Conservation (phyloP, 2,797 vertebrate genomes). For the Meda fulgida region DNA sequence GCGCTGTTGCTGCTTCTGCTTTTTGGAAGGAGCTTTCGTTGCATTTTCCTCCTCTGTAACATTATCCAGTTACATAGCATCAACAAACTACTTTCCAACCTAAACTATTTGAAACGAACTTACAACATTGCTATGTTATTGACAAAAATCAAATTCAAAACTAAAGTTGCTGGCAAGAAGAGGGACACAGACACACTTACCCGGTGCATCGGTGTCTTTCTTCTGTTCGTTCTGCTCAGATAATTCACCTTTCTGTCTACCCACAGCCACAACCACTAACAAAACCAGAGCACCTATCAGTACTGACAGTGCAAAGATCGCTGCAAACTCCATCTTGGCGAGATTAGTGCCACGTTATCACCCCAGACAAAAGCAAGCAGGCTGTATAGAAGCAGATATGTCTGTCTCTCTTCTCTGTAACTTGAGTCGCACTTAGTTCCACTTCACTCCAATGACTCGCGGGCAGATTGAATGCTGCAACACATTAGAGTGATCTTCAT, state of each 20-base stretch:
- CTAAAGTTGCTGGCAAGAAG: neutral
- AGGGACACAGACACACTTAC: slow-evolving; percentile 13
- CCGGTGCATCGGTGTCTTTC: slow-evolving; percentile 5
- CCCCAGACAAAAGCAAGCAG: neutral
- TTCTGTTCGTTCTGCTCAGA: slow-evolving; percentile 38
- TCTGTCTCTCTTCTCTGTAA: neutral
- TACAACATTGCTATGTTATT: neutral
- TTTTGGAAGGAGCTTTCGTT: slow-evolving; percentile 75
- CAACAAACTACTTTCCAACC: neutral
- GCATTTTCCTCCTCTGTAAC: slow-evolving; percentile 70
- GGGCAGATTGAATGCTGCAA: slow-evolving; percentile 19
- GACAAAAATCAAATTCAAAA: neutral
- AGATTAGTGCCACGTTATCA: slow-evolving; percentile 48
- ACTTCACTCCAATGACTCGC: slow-evolving; percentile 22
- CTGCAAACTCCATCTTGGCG: slow-evolving; percentile 54
- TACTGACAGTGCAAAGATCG: slow-evolving; percentile 49
- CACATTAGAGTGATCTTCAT: slow-evolving; percentile 18
- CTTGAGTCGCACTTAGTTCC: slow-evolving; percentile 15
- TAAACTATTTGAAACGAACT: neutral
- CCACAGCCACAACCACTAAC: slow-evolving; percentile 50
- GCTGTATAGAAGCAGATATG: neutral
- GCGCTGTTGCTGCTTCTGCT: slow-evolving; percentile 81
- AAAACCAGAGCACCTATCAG: slow-evolving; percentile 56
- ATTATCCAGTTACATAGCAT: neutral
- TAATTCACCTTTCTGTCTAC: slow-evolving; percentile 46